Conservation (phyloP, 2,113 vertebrate species). For the Hassar affinis region DNA sequence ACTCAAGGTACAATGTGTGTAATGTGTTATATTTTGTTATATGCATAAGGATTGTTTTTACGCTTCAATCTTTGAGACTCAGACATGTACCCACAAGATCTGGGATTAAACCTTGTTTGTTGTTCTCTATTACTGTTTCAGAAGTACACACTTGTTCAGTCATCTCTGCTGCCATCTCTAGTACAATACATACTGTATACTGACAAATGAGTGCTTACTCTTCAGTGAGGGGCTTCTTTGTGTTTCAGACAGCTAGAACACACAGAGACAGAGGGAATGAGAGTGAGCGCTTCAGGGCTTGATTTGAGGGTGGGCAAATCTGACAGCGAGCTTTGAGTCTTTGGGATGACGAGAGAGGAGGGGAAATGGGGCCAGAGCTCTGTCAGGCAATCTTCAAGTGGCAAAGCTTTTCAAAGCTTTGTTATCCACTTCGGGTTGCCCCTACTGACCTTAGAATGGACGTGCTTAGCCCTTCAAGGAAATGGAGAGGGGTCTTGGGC, state of each 20-base stretch:
- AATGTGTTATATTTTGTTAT: background rate
- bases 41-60: background rate
- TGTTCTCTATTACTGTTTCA: slow-evolving; percentile 27
- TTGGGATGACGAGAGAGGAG: slow-evolving; percentile 51
- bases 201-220: slow-evolving; percentile 47
- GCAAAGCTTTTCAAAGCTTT: slow-evolving; percentile 74
- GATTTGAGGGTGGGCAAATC: slow-evolving; percentile 72
- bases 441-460: slow-evolving; percentile 70
- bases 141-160: slow-evolving; percentile 43
- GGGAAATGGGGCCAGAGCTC: slow-evolving; percentile 43
- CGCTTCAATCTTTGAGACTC: too few relatives aligned
- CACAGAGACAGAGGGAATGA: slow-evolving; percentile 21
- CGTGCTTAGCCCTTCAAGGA: slow-evolving; percentile 68
- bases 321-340: slow-evolving; percentile 77
- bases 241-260: slow-evolving; percentile 44
- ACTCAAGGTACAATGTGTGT: background rate
- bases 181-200: slow-evolving; percentile 53
- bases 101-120: slow-evolving; percentile 3
- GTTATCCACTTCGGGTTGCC: slow-evolving; percentile 76
- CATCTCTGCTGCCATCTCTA: slow-evolving; percentile 39
- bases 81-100: background rate
- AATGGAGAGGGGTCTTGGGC: slow-evolving; percentile 75
- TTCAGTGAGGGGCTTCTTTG: slow-evolving; percentile 52
- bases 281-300: slow-evolving; percentile 70
- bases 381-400: slow-evolving; percentile 74